Base-by-base conservation (phyloP, 2,113 vertebrate genomes). In the Tenebrosternarchus preto region DNA sequence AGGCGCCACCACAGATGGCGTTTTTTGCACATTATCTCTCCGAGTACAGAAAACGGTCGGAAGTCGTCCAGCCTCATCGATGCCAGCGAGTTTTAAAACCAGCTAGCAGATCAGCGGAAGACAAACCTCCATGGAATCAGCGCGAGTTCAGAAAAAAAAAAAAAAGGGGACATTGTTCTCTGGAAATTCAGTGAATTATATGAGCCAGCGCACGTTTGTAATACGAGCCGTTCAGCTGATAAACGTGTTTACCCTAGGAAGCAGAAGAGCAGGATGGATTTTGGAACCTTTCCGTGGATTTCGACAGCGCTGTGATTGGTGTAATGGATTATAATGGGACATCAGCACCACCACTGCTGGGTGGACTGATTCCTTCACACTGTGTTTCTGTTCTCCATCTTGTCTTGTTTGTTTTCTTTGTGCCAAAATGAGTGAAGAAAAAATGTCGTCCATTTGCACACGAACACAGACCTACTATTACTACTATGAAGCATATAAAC, bases 111-210 rank as follows among this genome's bases (percentile, higher is more conserved):
- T n/a, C 55, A 39, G 78, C 59, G 36, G 25, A 56, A 59, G 60
- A 39, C 53, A 73, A 78, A 39, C 43, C 24, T 39, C 50, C 27
- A 19, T 81, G 86, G 87, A 85, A 79, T 83, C 84, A 81, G 73
- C 80, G 76, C 46, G 73, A 46, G 63, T 82, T 70, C 86, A 87
- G 85, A 73, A 89, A 85, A 85, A 84, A 36, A 36, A 36, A 36
- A 36, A 36, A 36, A 36, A 36, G 33, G 85, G 53, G 3, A 74
- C 80, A 86, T 90, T 89, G 90, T 89, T 90, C 87, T 88, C 78
- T 25, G 33, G 66, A 72, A 77, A 85, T 81, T n/a, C 77, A 77
- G 46, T 86, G 85, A 85, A 86, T 84, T 86, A 85, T 57, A 68
- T 77, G 84, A 81, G 82, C 33, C 43, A 27, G 81, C 63, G 73